Conservation (phyloP, 1,140 invertebrate species). For the Conopomorpha cramerella region DNA sequence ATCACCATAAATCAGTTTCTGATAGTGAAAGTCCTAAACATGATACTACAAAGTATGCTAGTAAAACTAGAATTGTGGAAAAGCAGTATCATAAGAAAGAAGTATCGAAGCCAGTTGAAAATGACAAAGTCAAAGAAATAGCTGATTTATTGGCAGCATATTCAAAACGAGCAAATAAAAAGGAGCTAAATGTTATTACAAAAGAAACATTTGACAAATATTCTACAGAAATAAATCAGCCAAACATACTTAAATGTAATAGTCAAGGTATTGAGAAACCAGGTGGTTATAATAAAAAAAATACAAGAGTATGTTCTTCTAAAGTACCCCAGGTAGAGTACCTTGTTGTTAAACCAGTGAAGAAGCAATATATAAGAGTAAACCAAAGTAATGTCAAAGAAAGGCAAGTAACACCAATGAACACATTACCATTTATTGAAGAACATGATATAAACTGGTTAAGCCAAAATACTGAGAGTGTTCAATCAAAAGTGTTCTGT, state of each 20-base stretch:
- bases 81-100: too few relatives aligned
- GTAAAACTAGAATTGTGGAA: too few relatives aligned
- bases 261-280: conserved; percentile 54
- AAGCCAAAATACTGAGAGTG: conserved; percentile 4
- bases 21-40: too few relatives aligned
- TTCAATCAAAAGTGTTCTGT: conserved; percentile 18
- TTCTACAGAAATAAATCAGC: conserved; percentile 7
- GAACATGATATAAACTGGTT: not conserved
- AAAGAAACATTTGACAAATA: not conserved
- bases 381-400: conserved; percentile 5
- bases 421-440: not conserved
- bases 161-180: not conserved
- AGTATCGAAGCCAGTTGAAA: too few relatives aligned
- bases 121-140: conserved; percentile 10
- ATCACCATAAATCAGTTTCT: too few relatives aligned
- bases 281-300: conserved; percentile 20
- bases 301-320: too few relatives aligned
- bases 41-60: too few relatives aligned
- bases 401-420: not conserved
- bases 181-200: conserved; percentile 4
- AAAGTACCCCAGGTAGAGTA: too few relatives aligned
- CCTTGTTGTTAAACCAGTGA: conserved; percentile 6
- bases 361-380: conserved; percentile 14
- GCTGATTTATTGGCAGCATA: conserved; percentile 8
- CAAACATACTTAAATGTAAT: conserved; percentile 11